Base-by-base conservation (phyloP, 1,140 invertebrate species). In the Diabrotica undecimpunctata region DNA sequence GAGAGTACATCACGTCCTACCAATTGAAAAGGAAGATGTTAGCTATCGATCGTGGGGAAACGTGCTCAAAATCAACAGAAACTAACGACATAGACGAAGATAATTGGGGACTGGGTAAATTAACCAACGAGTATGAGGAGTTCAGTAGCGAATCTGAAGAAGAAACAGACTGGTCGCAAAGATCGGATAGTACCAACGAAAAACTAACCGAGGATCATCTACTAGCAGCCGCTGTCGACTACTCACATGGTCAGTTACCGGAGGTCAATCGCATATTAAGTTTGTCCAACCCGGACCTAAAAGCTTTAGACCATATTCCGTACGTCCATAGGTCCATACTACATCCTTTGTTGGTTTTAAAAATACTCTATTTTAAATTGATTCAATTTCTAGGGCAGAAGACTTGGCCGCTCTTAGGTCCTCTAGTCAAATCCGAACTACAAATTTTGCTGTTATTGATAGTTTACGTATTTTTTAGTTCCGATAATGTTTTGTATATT, bases 1-100 rank as follows among this genome's bases (percentile, higher is more conserved):
- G 90, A 76, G 89, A 94, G 71, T 93, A 90, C 69, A 93, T 94
- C 54, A 95, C 88, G 52, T 92, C 88, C 51, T 88, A 87, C 46
- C 92, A 91, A 74, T 78, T 93, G 39, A 87, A 87, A 71, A 82
- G 83, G 35, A 84, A 84, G 66, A 89, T 90, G 79, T 81, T 87
- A 7, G 83, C 87, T 66, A 83, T 90, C 60, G 86, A 86, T 74
- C 83, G 81, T 61, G 68, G 83, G 70, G 68, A 80, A 71, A 66
- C 77, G 66, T 63, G 80, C 70, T 74, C 78, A 70, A 66, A 74
- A 73, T 54, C 78, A 67, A 64, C 74, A n/a, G 64, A 71, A n/a
- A 67, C 67, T 1, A 71, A 72, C 36, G 74, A 76, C 11, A 72
- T 79, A 50, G 74, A 76, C 39, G 73, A 74, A 13, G 62, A 71